phyloP scores from a whole-genome alignment of 1,140 invertebrate species.

The Nasonia longicornis region DNA sequence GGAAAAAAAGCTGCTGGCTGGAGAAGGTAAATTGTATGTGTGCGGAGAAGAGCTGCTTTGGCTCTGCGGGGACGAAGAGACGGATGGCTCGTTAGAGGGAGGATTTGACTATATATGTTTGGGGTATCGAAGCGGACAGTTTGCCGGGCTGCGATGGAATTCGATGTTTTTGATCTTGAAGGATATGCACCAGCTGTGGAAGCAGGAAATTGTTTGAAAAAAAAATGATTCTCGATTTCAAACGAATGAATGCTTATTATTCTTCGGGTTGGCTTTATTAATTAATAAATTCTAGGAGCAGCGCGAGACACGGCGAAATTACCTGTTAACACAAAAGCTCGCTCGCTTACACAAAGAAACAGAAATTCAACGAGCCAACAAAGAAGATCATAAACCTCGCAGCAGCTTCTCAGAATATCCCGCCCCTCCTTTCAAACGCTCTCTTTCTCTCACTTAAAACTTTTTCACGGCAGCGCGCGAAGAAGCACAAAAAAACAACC shows the following conservation, averaged over 20 bases:
- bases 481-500: too few relatives aligned
- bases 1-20: neutral
- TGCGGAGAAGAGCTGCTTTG: neutral
- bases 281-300: too few relatives aligned
- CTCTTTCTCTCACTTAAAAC: neutral
- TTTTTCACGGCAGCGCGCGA: neutral
- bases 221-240: neutral
- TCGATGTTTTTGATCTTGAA: neutral
- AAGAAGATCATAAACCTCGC: slow-evolving; percentile 25
- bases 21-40: neutral
- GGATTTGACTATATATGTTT: neutral
- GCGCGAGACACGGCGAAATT: neutral
- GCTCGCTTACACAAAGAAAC: neutral
- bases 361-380: neutral
- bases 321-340: neutral
- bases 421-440: neutral
- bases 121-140: too few relatives aligned
- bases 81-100: neutral
- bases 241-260: too few relatives aligned
- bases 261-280: too few relatives aligned
- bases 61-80: neutral
- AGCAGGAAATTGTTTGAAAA: neutral
- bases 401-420: slow-evolving; percentile 14
- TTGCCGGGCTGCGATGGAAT: neutral
- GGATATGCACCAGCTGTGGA: too few relatives aligned